Evolutionary conservation across 2,888 invertebrate species (phyloP), one percentile per base, ranked within the genome.

Genomic region (Macroteleia sp.): DNA sequence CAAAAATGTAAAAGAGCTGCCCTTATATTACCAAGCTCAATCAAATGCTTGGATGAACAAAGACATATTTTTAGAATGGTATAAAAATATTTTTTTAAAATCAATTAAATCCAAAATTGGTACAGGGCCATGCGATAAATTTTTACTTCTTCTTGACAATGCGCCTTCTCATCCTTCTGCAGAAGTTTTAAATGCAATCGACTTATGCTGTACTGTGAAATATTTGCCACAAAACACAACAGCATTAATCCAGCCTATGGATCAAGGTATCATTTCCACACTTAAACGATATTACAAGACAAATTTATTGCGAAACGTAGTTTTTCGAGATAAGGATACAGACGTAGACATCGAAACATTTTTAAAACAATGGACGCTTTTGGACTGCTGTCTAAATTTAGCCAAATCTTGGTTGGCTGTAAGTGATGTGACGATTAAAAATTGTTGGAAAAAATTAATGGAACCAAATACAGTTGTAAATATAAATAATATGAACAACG

Each of bases 1-100:
- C 30, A 83, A 84, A 61, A 78, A 82, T 48, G 57, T 80, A 1
- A 17, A 9, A 8, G n/a, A 59, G 9, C 36, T 64, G 3, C 59
- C 64, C 3, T 14, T 77, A 1, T 14, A 19, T 36, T 77, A 77
- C 39, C 9, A 3, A 2, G 46, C 46, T 0, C 71, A 71, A 25
- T 25, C 32, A 1, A 71, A 16, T 30, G 39, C 77, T 3, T 77
- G 71, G 67, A 71, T 77, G 71, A 41, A 67, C 19, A 17, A 34
- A 3, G 0, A n/a, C 3, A 25, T 64, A n/a, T 73, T 73, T 36
- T 2, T 28, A 2, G 17, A 64, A 0, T 73, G 64, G 73, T 64
- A 56, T 16, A 20, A 19, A 19, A 10, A 56, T 4, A 36, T 73
- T 10, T 73, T 73, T 48, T n/a, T 73, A 10, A 19, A 28, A 16